A percentile compares a stretch with the other conserved stretches of the same genome.
Evolutionary conservation across 2,888 invertebrate species (phyloP).

Genomic region (Tenthredo mesomela): DNA sequence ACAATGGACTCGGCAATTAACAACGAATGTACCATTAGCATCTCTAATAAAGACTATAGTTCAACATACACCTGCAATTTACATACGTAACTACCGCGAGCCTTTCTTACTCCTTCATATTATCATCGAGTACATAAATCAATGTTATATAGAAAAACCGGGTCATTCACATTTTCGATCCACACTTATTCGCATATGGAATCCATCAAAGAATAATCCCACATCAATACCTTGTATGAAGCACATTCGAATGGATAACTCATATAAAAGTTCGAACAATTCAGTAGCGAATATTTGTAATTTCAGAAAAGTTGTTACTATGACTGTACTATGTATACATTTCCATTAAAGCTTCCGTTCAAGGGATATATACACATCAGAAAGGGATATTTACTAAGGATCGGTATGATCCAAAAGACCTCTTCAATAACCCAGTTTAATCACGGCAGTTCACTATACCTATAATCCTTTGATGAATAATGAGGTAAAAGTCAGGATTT

Average conservation of each 20-base stretch:
- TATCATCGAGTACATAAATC: not conserved
- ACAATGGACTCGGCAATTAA: constrained; percentile 42
- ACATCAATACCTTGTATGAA: not conserved
- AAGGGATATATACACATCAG: not conserved
- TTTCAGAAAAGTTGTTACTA: not conserved
- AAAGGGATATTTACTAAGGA: not conserved
- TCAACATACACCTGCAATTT: constrained; percentile 31
- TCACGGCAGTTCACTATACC: not conserved
- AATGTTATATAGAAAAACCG: not conserved
- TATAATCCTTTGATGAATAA: not conserved
- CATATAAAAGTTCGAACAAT: not conserved
- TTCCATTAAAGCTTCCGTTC: not conserved
- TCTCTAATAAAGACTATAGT: constrained; percentile 31
- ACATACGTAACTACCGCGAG: constrained; percentile 43
- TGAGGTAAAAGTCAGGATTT: not conserved
- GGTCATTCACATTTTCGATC: not conserved
- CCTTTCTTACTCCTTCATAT: constrained; percentile 1
- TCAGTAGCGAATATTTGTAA: not conserved
- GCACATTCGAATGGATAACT: not conserved
- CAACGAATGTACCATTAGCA: constrained; percentile 45
- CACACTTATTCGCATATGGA: not conserved
- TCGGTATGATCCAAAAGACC: not conserved
- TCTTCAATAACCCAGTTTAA: not conserved
- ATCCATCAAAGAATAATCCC: not conserved
- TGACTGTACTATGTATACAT: not conserved